Evolutionary conservation across 1,140 invertebrate species (phyloP), one percentile per base, ranked within the genome.

Genomic region (Atta texana): DNA sequence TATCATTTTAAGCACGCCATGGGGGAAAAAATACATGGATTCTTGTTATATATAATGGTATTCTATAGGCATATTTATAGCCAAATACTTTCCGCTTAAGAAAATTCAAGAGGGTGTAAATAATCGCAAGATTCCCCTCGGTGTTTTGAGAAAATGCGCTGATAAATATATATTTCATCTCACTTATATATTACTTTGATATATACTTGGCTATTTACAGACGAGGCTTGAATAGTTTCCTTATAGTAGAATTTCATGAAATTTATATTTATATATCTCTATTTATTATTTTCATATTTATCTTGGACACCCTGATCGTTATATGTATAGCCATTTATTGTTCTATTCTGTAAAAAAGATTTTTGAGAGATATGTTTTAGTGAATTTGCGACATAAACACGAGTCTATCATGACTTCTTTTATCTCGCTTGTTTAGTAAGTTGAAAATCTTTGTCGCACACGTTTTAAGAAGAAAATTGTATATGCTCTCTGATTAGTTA

Each of bases 61-160:
- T 82, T 61, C 28, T 14, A 10, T 28, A n/a, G 71, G 51, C 31
- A 63, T 78, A 88, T 85, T 89, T 89, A 89, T 68, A 10, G n/a
- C 28, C 2, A 6, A 85, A 39, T 24, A 28, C 66, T 55, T 69
- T 21, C 24, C 28, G 51, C 55, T 49, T 61, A 31, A 28, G 57
- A 55, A n/a, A 51, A 61, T 18, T 8, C 55, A 69, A 55, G 34
- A 51, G 74, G 44, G 10, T 72, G 72, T 49, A 28, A 69, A 71
- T 24, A 49, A 28, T 14, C 39, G 18, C 2, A 12, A n/a, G 39
- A 44, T 71, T 5, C 24, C 3, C 24, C 3, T 24, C 2, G 12
- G 7, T 14, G 16, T 16, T 16, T 75, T 24, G 31, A 59, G 21
- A 10, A 57, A 8, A 16, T 63, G 7, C 8, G 57, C 16, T 39